These are phyloP conservation scores for Hyles euphorbiae DNA, from an alignment of 1,140 invertebrate species.

Conservation along the genomic window DNA sequence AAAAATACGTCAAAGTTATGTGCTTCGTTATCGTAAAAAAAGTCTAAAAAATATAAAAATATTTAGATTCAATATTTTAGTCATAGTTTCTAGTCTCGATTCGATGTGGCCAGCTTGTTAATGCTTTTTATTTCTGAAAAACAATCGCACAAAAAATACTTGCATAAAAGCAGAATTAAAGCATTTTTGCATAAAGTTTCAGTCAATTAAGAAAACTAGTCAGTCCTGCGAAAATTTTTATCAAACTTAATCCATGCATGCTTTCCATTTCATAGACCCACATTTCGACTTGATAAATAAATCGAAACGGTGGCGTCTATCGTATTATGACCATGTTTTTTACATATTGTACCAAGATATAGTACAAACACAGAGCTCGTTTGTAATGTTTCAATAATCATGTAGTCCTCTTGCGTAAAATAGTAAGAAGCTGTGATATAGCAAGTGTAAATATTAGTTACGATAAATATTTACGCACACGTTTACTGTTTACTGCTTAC, in stretches of 20 bases:
- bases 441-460: slow-evolving; percentile 64
- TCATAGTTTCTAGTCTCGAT: slow-evolving; percentile 14
- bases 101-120: slow-evolving; percentile 1
- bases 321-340: background rate
- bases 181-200: background rate
- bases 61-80: background rate
- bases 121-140: background rate
- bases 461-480: slow-evolving; percentile 9
- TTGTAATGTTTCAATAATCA: too few species aligned
- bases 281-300: too few species aligned
- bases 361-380: too few species aligned
- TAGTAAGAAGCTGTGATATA: slow-evolving; percentile 69
- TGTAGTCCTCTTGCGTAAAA: slow-evolving; percentile 24
- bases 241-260: background rate
- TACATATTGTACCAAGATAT: background rate
- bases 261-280: background rate
- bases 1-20: too few species aligned
- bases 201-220: too few species aligned
- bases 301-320: background rate
- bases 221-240: background rate
- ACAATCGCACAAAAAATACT: slow-evolving; percentile 2
- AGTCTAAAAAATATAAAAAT: too few species aligned
- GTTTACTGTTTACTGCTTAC: background rate
- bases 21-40: too few species aligned
- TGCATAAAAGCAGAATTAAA: slow-evolving; percentile 8